Evolutionary conservation across 2,888 invertebrate species (phyloP).

Genomic region (Stenodera caucasica): DNA sequence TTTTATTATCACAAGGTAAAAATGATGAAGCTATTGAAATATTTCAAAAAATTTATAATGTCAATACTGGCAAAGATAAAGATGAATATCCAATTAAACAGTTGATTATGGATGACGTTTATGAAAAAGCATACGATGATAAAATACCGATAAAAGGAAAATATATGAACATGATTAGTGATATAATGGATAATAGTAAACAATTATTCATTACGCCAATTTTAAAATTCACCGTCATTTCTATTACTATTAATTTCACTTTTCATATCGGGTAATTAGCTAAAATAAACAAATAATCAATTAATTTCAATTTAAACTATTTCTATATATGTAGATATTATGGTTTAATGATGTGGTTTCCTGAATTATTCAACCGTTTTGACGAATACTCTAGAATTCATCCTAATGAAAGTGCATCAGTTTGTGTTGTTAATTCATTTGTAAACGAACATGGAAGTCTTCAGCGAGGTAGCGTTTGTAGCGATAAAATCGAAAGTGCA

Average conservation of each 20-base stretch:
- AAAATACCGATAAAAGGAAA: slow-evolving; percentile 66
- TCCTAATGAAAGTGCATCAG: slow-evolving; percentile 68
- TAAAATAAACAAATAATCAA: too few species aligned
- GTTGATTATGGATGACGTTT: slow-evolving; percentile 63
- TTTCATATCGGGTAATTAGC: slow-evolving; percentile 80
- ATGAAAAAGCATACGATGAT: slow-evolving; percentile 48
- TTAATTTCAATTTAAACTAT: too few species aligned
- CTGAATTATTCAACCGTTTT: slow-evolving; percentile 89
- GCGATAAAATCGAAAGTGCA: slow-evolving; percentile 72
- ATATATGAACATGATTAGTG: slow-evolving; percentile 71
- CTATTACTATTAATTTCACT: slow-evolving; percentile 87
- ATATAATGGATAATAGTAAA: slow-evolving; percentile 80
- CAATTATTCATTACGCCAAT: slow-evolving; percentile 80
- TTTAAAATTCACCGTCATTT: slow-evolving; percentile 79
- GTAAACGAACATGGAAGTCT: slow-evolving; percentile 67
- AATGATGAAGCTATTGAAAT: slow-evolving; percentile 80
- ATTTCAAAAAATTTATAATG: slow-evolving; percentile 77
- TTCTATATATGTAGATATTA: slow-evolving; percentile 88
- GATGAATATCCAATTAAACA: slow-evolving; percentile 78
- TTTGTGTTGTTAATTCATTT: slow-evolving; percentile 77
- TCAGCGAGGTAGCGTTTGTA: slow-evolving; percentile 63
- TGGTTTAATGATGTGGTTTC: slow-evolving; percentile 97
- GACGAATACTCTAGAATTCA: slow-evolving; percentile 75
- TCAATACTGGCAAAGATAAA: slow-evolving; percentile 76
- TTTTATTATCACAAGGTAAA: slow-evolving; percentile 76